Evolutionary conservation across 2,888 invertebrate species (phyloP), one percentile per base, ranked within the genome.

Genomic region (Strigamia crassipes): DNA sequence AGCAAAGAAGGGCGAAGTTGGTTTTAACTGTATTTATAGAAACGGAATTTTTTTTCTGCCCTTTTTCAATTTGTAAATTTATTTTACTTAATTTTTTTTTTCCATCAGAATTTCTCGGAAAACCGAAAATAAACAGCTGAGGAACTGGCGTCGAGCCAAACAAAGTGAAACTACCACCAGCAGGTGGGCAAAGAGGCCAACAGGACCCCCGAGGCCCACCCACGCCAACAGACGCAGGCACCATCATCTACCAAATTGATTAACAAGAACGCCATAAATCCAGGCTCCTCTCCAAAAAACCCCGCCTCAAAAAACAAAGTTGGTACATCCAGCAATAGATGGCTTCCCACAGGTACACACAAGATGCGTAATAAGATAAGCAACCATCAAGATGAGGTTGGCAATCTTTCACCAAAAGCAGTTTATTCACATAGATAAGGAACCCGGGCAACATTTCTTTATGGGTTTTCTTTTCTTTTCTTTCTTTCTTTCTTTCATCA

Each of bases 361-460:
- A 21, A 66, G 61, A 66, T 66, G 61, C 61, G 61, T 21, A 21
- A n/a, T 15, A n/a, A 66, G 61, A 66, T 66, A 66, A 23, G 21
- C 13, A 66, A 21, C 23, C n/a, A 51, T 51, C n/a, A 66, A 18
- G 21, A 66, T 21, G 61, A 66, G 61, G 61, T 66, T 66, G 61
- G 61, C 61, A 66, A 66, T 66, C 61, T 66, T 66, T 66, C 61
- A 66, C 61, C 61, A 66, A 66, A 23, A 66, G 61, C 61, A 66
- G 61, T 66, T 66, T 66, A 66, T 66, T 66, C 61, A 66, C 61
- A 6, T 21, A 66, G 61, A 66, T 66, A 66, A 66, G 61, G 61
- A 23, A 12, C 21, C 21, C n/a, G 21, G 12, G 61, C 5, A 8
- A 66, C 27, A 66, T n/a, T 66, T 66, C n/a, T 66, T 66, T 66